Percentiles rank a stretch among this genome's conserved stretches.
Evolutionary conservation across 1,140 invertebrate genomes (phyloP).

Genomic region (Leptinotarsa lineolata): DNA sequence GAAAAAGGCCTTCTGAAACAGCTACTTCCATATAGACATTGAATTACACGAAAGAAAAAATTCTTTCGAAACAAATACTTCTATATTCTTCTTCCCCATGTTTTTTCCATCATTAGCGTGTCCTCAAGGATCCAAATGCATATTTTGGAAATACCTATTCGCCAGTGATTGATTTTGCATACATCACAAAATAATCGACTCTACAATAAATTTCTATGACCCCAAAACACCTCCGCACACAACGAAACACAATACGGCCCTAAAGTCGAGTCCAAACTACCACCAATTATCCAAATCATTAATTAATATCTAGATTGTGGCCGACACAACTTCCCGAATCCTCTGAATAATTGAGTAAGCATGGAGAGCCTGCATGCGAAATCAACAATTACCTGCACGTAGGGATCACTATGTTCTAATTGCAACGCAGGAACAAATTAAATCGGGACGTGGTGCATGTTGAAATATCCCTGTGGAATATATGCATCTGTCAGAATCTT

Average conservation of each 20-base stretch:
- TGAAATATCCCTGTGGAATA: not conserved
- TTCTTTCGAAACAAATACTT: no score
- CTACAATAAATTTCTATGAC: not conserved
- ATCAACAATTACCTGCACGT: slow-evolving; percentile 5
- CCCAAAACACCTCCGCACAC: not conserved
- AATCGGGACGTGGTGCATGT: slow-evolving; percentile 1
- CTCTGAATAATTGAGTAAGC: slow-evolving; percentile 8
- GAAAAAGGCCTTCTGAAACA: no score
- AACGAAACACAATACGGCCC: not conserved
- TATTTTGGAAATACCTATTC: no score
- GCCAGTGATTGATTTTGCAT: no score
- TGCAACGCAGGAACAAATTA: slow-evolving; percentile 8
- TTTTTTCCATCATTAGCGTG: no score
- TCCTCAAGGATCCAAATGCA: no score
- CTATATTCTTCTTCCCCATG: no score
- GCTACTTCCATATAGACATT: no score
- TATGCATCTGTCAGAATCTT: not conserved
- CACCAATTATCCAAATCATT: slow-evolving; percentile 8
- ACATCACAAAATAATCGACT: no score
- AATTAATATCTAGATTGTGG: not conserved
- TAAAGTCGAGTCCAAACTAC: not conserved
- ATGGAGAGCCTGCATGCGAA: not conserved
- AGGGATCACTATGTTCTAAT: slow-evolving; percentile 8
- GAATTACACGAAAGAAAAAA: no score
- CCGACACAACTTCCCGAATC: slow-evolving; percentile 5